Percentiles rank a stretch among this genome's conserved stretches.
These are phyloP conservation scores for Menura novaehollandiae DNA, from an alignment of 2,113 vertebrate species.

Conservation along the genomic window DNA sequence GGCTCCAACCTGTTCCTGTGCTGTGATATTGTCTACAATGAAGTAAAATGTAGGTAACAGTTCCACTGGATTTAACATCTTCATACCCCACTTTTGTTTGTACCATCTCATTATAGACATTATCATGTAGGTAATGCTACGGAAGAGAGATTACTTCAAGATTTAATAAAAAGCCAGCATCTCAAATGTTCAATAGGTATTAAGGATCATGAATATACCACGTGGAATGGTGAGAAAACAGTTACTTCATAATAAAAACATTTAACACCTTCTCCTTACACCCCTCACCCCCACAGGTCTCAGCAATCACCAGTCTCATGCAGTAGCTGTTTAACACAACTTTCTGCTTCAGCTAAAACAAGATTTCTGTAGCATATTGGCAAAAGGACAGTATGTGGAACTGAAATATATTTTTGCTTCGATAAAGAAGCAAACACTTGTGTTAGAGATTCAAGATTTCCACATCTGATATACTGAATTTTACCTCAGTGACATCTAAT, in stretches of 20 bases:
- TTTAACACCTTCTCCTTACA: background rate
- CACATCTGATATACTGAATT: background rate
- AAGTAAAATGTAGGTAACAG: accelerated
- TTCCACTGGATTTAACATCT: background rate
- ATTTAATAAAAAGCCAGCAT: background rate
- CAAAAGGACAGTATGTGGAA: background rate
- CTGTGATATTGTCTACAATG: background rate
- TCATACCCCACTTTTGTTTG: background rate
- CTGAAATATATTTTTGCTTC: background rate
- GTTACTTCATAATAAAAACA: background rate
- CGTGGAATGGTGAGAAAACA: background rate
- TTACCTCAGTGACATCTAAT: background rate
- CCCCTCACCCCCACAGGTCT: background rate
- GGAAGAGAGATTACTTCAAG: background rate
- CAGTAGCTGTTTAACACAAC: background rate
- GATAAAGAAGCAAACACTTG: background rate
- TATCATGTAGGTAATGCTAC: background rate
- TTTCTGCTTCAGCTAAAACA: background rate
- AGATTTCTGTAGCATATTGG: background rate
- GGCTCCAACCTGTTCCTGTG: background rate
- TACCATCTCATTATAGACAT: background rate
- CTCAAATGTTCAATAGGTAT: background rate
- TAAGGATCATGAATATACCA: background rate
- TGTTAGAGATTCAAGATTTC: background rate
- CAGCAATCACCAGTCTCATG: background rate